phyloP scores from a whole-genome alignment of 1,140 invertebrate genomes.

The Eupeodes corollae region DNA sequence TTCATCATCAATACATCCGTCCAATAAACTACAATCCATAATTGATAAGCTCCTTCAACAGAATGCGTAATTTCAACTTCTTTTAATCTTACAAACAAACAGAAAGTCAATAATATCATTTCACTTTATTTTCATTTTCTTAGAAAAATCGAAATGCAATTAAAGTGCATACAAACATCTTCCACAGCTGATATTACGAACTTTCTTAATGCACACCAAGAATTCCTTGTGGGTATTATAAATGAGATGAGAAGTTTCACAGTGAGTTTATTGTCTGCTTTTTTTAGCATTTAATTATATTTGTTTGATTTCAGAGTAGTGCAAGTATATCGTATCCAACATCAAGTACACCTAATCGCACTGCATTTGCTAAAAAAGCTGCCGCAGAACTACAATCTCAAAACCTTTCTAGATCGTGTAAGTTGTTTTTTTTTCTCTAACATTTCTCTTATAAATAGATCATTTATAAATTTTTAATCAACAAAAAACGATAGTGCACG shows the following conservation, averaged over 20 bases:
- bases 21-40: conserved; percentile 18
- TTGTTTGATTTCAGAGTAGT: conserved; percentile 1
- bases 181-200: conserved; percentile 21
- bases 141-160: conserved; percentile 26
- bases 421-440: not conserved
- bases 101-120: not conserved
- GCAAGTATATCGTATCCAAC: conserved; percentile 4
- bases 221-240: conserved; percentile 27
- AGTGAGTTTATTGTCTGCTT: conserved; percentile 9
- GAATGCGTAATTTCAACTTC: conserved; percentile 18
- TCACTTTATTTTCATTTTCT: conserved; percentile 3
- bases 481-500: conserved; percentile 20
- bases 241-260: conserved; percentile 32
- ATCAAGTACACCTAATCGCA: conserved; percentile 11
- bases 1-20: no score
- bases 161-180: conserved; percentile 17
- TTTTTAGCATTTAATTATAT: not conserved
- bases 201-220: conserved; percentile 26
- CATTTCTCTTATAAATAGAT: not conserved
- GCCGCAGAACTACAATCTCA: not conserved
- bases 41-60: conserved; percentile 26
- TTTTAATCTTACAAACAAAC: not conserved
- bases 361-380: not conserved
- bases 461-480: not conserved
- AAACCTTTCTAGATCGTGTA: conserved; percentile 32